Conservation (phyloP, 2,113 vertebrate species). For the Willisornis vidua region DNA sequence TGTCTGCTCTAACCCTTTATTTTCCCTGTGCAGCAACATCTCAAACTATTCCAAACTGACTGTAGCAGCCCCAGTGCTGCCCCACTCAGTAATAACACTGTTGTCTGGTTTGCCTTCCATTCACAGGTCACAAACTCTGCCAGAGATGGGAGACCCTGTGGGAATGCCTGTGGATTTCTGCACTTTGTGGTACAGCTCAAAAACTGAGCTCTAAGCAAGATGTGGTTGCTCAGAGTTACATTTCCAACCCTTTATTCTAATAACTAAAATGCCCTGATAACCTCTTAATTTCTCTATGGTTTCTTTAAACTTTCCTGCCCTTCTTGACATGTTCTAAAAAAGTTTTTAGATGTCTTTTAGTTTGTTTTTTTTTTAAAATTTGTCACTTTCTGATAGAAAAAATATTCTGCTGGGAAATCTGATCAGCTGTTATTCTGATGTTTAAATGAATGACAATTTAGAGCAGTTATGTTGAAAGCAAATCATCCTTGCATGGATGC, state of each 20-base stretch:
- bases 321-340: neutral
- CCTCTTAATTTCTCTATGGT: neutral
- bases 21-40: neutral
- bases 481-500: neutral
- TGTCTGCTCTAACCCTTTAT: accelerated
- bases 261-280: neutral
- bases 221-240: neutral
- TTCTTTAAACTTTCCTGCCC: neutral
- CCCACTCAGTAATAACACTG: neutral
- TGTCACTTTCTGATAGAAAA: neutral
- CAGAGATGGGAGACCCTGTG: neutral
- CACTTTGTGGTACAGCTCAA: neutral
- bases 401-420: neutral
- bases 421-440: neutral
- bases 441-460: neutral
- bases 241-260: neutral
- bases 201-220: neutral
- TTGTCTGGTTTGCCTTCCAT: neutral
- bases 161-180: neutral
- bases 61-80: neutral
- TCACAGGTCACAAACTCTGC: neutral
- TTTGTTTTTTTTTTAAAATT: neutral
- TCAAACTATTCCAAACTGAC: neutral
- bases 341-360: neutral
- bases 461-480: neutral